Evolutionary conservation across 2,113 vertebrate species (phyloP).

Genomic region (Limanda limanda): DNA sequence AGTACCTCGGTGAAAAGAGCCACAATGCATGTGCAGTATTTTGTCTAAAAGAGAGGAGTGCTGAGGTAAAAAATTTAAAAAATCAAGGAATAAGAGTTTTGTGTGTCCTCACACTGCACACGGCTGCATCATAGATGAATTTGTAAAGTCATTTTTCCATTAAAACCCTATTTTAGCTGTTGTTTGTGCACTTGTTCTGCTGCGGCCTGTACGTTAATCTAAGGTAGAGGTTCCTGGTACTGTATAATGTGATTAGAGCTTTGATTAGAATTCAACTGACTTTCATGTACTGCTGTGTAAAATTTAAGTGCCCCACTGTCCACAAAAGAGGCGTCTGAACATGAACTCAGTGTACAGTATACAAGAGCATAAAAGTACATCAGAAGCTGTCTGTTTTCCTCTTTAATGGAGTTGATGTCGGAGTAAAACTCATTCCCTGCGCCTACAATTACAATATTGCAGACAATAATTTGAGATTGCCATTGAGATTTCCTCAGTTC

Average conservation of each 20-base stretch:
- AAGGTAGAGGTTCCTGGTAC: constrained; percentile 9
- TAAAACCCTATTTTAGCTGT: too few relatives aligned
- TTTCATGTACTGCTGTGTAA: constrained; percentile 2
- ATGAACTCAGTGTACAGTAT: neutral
- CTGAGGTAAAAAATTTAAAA: too few relatives aligned
- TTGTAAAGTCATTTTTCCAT: neutral
- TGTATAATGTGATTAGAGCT: constrained; percentile 20
- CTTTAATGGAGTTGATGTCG: constrained; percentile 35
- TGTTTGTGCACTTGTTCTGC: neutral
- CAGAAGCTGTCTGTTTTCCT: constrained; percentile 2
- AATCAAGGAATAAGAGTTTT: too few relatives aligned
- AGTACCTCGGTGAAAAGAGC: neutral
- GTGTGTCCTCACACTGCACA: too few relatives aligned
- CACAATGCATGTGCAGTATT: neutral
- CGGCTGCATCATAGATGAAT: too few relatives aligned
- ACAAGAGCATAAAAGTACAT: constrained; percentile 1
- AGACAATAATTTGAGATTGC: constrained; percentile 44
- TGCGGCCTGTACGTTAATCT: neutral
- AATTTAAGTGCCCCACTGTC: neutral
- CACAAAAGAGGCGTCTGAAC: neutral
- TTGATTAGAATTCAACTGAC: neutral
- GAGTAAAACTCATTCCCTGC: constrained; percentile 30
- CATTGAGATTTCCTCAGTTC: constrained; percentile 43
- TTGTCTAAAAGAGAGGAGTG: neutral
- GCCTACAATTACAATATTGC: constrained; percentile 55